These are phyloP conservation scores for Cirrhinus mrigala DNA, from an alignment of 2,797 vertebrate species.

Conservation along the genomic window DNA sequence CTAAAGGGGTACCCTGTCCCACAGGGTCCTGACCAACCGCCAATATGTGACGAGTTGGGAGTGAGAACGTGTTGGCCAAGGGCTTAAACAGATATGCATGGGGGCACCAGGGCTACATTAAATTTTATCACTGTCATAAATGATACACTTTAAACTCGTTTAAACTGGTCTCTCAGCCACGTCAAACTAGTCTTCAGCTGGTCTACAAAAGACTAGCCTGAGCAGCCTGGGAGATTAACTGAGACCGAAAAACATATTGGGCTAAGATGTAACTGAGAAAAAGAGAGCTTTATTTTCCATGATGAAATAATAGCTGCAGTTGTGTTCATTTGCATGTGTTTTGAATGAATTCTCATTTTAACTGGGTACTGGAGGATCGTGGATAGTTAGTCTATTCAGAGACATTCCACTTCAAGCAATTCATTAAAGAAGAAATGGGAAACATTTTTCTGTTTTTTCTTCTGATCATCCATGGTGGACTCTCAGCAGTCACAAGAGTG, in stretches of 20 bases:
- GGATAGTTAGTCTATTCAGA: neutral
- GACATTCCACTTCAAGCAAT: neutral
- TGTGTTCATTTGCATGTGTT: slow-evolving; percentile 19
- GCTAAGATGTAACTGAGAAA: neutral
- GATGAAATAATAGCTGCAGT: neutral
- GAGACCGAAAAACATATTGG: too few relatives aligned
- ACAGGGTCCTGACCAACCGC: too few relatives aligned
- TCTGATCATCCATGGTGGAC: neutral
- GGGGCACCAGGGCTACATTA: too few relatives aligned
- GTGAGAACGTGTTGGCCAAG: too few relatives aligned
- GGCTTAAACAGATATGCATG: too few relatives aligned
- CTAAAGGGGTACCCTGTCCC: too few relatives aligned
- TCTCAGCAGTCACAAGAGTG: slow-evolving; percentile 11
- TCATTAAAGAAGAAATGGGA: slow-evolving; percentile 23
- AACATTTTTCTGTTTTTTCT: neutral
- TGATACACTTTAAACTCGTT: neutral
- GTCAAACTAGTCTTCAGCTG: neutral
- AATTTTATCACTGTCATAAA: too few relatives aligned
- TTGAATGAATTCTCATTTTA: slow-evolving; percentile 9
- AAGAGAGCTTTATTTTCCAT: neutral
- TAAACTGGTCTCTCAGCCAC: neutral
- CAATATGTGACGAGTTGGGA: too few relatives aligned
- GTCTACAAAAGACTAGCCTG: neutral
- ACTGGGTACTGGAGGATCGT: neutral
- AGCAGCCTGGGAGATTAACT: neutral